Conservation (phyloP, 2,888 invertebrate genomes). For the Pammene aurita region DNA sequence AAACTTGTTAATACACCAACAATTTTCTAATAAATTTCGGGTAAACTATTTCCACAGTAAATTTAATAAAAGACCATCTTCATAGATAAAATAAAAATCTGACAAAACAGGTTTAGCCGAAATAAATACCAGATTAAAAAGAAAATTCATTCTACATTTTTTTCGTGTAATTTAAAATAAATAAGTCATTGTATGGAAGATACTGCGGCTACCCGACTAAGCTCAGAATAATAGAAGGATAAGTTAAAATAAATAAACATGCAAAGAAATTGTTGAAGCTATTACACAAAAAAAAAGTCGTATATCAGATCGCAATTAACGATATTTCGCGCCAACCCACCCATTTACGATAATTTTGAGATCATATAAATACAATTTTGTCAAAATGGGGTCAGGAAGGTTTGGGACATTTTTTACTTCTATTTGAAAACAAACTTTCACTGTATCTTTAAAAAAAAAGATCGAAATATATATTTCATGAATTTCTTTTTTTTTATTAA, state of each 20-base stretch:
- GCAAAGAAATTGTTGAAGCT: conserved; percentile 45
- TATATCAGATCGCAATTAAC: conserved; percentile 66
- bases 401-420: background rate
- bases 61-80: background rate
- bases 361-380: conserved; percentile 48
- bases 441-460: background rate
- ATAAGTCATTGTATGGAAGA: conserved; percentile 9
- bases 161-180: background rate
- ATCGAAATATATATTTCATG: no score
- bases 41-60: conserved; percentile 18
- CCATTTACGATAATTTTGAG: conserved; percentile 56
- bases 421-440: background rate
- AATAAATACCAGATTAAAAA: background rate
- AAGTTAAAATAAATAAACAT: conserved; percentile 49
- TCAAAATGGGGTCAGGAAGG: conserved; percentile 3
- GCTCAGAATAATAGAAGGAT: conserved; percentile 24
- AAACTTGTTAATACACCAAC: conserved; percentile 41
- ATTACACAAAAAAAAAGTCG: conserved; percentile 48
- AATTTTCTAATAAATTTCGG: conserved; percentile 41
- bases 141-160: background rate
- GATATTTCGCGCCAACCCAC: conserved; percentile 57
- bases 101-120: conserved; percentile 1
- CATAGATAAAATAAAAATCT: conserved; percentile 1
- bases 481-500: no score
- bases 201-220: conserved; percentile 28